Evolutionary conservation across 2,888 invertebrate genomes (phyloP).

Genomic region (Epinotia ramella): DNA sequence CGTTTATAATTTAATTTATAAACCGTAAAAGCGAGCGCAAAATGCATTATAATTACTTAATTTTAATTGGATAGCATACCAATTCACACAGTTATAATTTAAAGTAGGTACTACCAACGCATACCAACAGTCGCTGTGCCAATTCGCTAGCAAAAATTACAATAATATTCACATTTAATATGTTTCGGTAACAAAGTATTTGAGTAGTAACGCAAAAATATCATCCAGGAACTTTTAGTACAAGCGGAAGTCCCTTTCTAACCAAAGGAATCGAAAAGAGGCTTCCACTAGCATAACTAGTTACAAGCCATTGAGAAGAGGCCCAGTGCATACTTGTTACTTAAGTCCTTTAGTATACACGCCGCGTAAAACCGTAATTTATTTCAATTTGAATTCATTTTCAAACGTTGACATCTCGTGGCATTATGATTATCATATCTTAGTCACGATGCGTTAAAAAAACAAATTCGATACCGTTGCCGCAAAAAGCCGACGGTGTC

Average conservation of each 20-base stretch:
- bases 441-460: conserved; percentile 3
- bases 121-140: conserved; percentile 62
- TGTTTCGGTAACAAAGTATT: conserved; percentile 1
- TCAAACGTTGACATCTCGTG: conserved; percentile 26
- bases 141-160: conserved; percentile 59
- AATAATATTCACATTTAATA: conserved; percentile 10
- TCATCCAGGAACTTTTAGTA: background rate
- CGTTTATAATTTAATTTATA: conserved; percentile 36
- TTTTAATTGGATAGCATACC: conserved; percentile 40
- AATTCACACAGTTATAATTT: conserved; percentile 37
- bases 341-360: background rate
- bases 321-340: background rate
- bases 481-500: conserved; percentile 27
- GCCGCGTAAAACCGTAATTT: conserved; percentile 15
- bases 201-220: background rate
- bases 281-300: background rate
- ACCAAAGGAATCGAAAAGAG: background rate
- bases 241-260: background rate
- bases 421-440: conserved; percentile 11
- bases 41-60: conserved; percentile 39
- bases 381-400: conserved; percentile 17
- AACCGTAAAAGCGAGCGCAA: conserved; percentile 38
- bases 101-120: conserved; percentile 26
- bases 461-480: conserved; percentile 15
- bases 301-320: background rate